These are phyloP conservation scores for Gnatocerus cornutus DNA, from an alignment of 2,888 invertebrate genomes.

Conservation along the genomic window DNA sequence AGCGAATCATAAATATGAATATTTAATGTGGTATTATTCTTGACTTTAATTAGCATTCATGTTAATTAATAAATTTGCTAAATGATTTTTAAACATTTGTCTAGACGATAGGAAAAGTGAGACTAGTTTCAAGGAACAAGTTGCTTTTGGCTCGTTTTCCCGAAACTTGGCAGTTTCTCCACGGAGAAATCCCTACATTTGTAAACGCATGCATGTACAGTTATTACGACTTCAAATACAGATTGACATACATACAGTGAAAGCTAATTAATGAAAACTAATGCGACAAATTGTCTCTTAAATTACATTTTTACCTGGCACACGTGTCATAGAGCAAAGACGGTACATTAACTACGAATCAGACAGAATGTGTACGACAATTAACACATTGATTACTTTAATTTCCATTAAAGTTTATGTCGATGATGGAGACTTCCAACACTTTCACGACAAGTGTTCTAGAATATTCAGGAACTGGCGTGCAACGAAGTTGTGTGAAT, in stretches of 20 bases:
- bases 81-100: slow-evolving; percentile 6
- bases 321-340: neutral
- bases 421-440: too few relatives aligned
- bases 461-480: too few relatives aligned
- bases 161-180: neutral
- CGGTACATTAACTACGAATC: neutral
- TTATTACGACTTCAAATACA: slow-evolving; percentile 4
- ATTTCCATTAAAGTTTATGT: neutral
- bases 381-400: neutral
- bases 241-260: slow-evolving; percentile 4
- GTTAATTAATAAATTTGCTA: slow-evolving; percentile 1
- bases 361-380: neutral
- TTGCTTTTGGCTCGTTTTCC: neutral
- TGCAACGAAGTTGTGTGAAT: too few relatives aligned
- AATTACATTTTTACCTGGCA: neutral
- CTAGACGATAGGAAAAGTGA: slow-evolving; percentile 3
- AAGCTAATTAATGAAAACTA: slow-evolving; percentile 4
- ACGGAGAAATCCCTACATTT: neutral
- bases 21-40: slow-evolving; percentile 1
- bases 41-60: slow-evolving; percentile 1
- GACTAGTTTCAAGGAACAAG: neutral
- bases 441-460: too few relatives aligned
- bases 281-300: neutral
- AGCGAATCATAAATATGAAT: slow-evolving; percentile 5
- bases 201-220: slow-evolving; percentile 4